Evolutionary conservation across 30 jellyfish, hydroid and myxozoan genomes (phyloP), one percentile per base, ranked within the genome.

Genomic region (Chrysaora quinquecirrha): DNA sequence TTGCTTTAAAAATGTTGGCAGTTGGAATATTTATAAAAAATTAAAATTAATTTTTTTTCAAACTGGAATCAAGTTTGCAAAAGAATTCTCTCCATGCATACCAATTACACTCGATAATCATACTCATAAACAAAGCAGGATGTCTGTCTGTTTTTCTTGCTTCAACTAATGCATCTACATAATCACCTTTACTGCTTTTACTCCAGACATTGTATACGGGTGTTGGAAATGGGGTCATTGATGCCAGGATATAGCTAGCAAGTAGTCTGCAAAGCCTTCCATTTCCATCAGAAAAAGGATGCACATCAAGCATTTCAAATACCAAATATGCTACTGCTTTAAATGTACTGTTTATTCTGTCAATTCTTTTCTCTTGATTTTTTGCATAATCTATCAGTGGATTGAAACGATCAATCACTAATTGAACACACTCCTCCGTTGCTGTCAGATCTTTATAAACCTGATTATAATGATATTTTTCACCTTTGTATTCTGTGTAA

Each of bases 271-370:
- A 62, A 4, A 78, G 80, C 80, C 89, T 33, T 0, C 90, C 83
- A 31, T 80, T 80, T 10, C 83, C 83, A 64, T 80, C 90, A 1
- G 83, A 22, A 43, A 80, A 80, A 23, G 90, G 90, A 48, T 80
- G 90, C 32, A 80, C 71, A 48, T 64, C 75, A 16, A 80, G 52
- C 76, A 80, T 25, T 31, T 38, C 52, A 80, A 64, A 80, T 21
- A 80, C 11, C 25, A 80, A 43, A 19, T 66, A 64, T 64, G 83
- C 76, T 12, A 83, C 83, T 7, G 31, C 29, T 27, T 80, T 64
- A 70, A 80, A 80, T 23, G 47, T 18, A 9, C 48, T 75, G 33
- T 21, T 29, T 31, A 64, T 1, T 18, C 56, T 3, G 7, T 80
- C 50, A 1, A 18, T n/a, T 11, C 52, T 43, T 1, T 21, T 18